Conservation (phyloP, 92 coral and sea anemone genomes). For the Bergia puertoricense region DNA sequence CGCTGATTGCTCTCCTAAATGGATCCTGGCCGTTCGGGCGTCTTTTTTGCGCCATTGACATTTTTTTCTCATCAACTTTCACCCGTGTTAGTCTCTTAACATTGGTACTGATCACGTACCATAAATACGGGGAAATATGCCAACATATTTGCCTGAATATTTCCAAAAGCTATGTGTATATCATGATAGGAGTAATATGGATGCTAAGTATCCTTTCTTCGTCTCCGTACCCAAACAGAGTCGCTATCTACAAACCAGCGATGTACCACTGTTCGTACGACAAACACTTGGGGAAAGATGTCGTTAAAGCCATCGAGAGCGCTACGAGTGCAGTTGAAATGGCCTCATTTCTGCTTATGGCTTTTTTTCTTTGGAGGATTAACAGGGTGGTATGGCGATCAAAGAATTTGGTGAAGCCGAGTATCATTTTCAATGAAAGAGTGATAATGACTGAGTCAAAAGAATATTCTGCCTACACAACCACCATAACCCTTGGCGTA, state of each 20-base stretch:
- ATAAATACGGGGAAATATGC: constrained; percentile 31
- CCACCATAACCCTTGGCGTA: constrained; percentile 1
- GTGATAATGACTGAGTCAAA: not conserved
- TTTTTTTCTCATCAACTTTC: not conserved
- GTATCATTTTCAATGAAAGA: not conserved
- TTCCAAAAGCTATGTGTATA: not conserved
- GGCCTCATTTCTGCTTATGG: constrained; percentile 14
- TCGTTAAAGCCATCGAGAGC: not conserved
- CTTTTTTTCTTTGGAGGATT: constrained; percentile 25
- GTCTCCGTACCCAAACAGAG: not conserved
- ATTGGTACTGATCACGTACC: not conserved
- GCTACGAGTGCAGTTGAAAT: constrained; percentile 13
- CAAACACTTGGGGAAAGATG: not conserved
- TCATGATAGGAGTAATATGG: constrained; percentile 3
- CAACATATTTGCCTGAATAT: not conserved
- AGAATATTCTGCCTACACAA: not conserved
- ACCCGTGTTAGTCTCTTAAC: constrained; percentile 1
- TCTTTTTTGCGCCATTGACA: not conserved
- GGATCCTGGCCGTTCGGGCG: constrained; percentile 21
- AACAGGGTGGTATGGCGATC: not conserved
- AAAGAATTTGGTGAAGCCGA: not conserved
- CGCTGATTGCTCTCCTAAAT: not conserved
- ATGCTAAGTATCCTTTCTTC: not conserved
- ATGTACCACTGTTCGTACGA: constrained; percentile 6
- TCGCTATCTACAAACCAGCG: not conserved